Base-by-base conservation (phyloP, 2,113 vertebrate genomes). In the Zosterops pallidus region DNA sequence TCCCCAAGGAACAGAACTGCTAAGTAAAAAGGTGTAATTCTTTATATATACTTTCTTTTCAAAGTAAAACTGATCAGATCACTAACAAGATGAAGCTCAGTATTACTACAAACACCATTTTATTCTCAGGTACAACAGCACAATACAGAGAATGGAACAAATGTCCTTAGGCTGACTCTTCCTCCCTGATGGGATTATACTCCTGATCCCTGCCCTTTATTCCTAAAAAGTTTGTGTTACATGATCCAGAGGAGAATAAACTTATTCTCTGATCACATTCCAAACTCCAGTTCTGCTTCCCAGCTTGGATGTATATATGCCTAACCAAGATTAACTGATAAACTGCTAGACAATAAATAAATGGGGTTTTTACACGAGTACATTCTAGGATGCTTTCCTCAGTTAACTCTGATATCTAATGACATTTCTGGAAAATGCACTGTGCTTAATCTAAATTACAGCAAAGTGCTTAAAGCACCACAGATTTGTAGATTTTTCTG, bases 401-500 rank as follows among this genome's bases (percentile, higher is more conserved):
- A 42, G 21, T 82, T 72, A 94, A 50, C 39, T 78, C 33, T 71
- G 64, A 4, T 41, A 68, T 8, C 75, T 91, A 82, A 70, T 72
- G 56, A 28, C 64, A 76, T 71, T 92, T 89, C 84, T 96, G 55
- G 77, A 88, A 91, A 89, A 83, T 19, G 33, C 57, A 71, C 25
- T 12, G 1, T 29, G 44, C n/a, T 71, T 87, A 77, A 85, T 90
- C 80, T 86, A 62, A 75, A 53, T 92, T 89, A 76, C 1, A 86
- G 69, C 44, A 29, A 76, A 83, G 49, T 53, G 55, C 83, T 95
- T 63, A 52, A 75, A 91, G 86, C 89, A 79, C 44, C 53, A 74
- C 26, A 86, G 59, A 84, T 84, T 26, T 82, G 56, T 86, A 91
- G 55, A 31, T 89, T 85, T 94, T 92, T 87, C 83, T 75, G 91